Base-by-base conservation (phyloP, 2,888 invertebrate species). In the Muschampia plurimacula region DNA sequence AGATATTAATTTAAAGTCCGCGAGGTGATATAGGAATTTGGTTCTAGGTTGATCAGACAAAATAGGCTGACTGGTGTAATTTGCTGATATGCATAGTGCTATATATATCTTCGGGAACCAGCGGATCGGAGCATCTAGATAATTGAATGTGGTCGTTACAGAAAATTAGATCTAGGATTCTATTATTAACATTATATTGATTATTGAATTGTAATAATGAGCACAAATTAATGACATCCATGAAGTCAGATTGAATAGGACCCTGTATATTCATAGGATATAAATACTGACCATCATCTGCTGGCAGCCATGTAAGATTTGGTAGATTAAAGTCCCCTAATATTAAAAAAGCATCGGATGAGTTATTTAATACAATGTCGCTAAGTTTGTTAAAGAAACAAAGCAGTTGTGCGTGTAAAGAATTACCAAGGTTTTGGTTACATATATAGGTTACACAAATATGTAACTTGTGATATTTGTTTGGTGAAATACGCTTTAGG, bases 381-480 rank as follows among this genome's bases (percentile, higher is more conserved):
- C 32, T 32, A n/a, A 65, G 13, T 32, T 64, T 64, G 28, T 28
- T 46, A 15, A 46, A 46, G 46, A 64, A 44, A 46, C 28, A 39
- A 10, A 39, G 10, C 13, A 64, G 28, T 59, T 64, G 68, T 2
- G 15, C 12, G 15, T 44, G 41, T 44, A 73, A 12, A 3, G 73
- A 57, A 22, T 57, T 64, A 39, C 68, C 64, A 12, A 46, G n/a
- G 2, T 68, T 39, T 36, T 64, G 68, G 32, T 64, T 63, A 64
- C 72, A 72, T n/a, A 67, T 64, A 46, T 72, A 64, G 9, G 64
- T 67, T 9, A 57, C 63, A 64, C 72, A 67, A 22, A 72, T 63
- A 46, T 64, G 36, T 28, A 64, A 28, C 22, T 64, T 64, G 28
- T 13, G 22, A 13, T 12, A 13, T 15, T n/a, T 62, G 39, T 41